Conservation (phyloP, 2,888 invertebrate species). For the Cistogaster globosa region DNA sequence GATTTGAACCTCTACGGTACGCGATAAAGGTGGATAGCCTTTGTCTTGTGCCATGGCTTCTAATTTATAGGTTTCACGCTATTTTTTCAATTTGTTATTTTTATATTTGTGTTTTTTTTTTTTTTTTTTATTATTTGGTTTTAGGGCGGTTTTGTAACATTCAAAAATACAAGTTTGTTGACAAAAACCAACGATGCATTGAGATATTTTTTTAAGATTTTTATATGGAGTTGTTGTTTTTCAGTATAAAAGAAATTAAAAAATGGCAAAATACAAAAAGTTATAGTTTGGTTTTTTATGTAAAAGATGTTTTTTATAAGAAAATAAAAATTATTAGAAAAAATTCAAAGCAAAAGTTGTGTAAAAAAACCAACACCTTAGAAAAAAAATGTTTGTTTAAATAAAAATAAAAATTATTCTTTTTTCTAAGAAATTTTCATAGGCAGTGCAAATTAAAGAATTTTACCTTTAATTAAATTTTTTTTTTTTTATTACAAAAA, state of each 20-base stretch:
- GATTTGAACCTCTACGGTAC: slow-evolving; percentile 98
- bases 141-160: slow-evolving; percentile 67
- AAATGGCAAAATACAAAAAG: slow-evolving; percentile 71
- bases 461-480: slow-evolving; percentile 25
- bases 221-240: slow-evolving; percentile 56
- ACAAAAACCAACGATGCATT: slow-evolving; percentile 65
- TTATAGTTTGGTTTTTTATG: slow-evolving; percentile 61
- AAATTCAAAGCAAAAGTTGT: slow-evolving; percentile 35
- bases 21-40: slow-evolving; percentile 96
- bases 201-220: slow-evolving; percentile 52
- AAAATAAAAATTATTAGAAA: slow-evolving; percentile 56
- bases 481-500: slow-evolving; percentile 37
- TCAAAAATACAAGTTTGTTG: slow-evolving; percentile 73
- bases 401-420: slow-evolving; percentile 25
- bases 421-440: slow-evolving; percentile 42
- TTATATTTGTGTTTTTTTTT: slow-evolving; percentile 74
- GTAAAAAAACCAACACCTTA: slow-evolving; percentile 62
- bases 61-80: slow-evolving; percentile 99
- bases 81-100: slow-evolving; percentile 72
- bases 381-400: slow-evolving; percentile 27
- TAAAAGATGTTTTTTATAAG: slow-evolving; percentile 59
- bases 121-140: slow-evolving; percentile 26
- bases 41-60: slow-evolving; percentile 99
- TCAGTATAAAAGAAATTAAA: slow-evolving; percentile 69
- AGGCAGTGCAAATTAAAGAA: slow-evolving; percentile 73